These are phyloP conservation scores for Cotesia vestalis DNA, from an alignment of 1,140 invertebrate genomes.

Conservation along the genomic window DNA sequence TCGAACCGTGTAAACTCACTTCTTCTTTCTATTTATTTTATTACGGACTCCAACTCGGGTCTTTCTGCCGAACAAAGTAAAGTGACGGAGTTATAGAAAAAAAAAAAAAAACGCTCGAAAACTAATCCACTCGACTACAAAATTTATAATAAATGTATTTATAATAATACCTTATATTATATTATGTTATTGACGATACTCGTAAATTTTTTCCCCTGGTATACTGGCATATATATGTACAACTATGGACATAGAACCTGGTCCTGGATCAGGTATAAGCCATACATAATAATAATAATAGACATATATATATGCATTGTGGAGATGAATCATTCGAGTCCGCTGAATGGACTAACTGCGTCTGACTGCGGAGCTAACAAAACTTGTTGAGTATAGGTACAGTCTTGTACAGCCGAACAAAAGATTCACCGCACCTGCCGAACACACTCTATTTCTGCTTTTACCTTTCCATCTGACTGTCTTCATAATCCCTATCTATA, in stretches of 20 bases:
- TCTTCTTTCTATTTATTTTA: conserved; percentile 17
- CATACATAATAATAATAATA: background rate
- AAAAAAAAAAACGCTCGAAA: no score
- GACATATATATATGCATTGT: background rate
- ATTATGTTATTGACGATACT: no score
- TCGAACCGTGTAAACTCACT: conserved; percentile 28
- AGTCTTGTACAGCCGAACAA: background rate
- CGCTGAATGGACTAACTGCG: conserved; percentile 14
- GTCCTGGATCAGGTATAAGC: background rate
- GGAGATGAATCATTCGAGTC: conserved; percentile 8
- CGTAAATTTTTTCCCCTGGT: no score
- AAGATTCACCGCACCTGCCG: conserved; percentile 16
- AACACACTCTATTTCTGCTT: background rate
- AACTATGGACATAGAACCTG: no score
- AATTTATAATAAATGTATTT: no score
- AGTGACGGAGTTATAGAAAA: no score
- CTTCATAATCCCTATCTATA: background rate
- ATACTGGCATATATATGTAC: no score
- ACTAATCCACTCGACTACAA: no score
- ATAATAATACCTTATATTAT: no score
- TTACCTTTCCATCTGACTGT: background rate
- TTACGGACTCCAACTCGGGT: background rate
- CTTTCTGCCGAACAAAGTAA: no score
- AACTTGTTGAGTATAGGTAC: conserved; percentile 5
- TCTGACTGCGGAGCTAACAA: background rate